Conservation (phyloP, 2,113 vertebrate genomes). For the Lamprotornis superbus region DNA sequence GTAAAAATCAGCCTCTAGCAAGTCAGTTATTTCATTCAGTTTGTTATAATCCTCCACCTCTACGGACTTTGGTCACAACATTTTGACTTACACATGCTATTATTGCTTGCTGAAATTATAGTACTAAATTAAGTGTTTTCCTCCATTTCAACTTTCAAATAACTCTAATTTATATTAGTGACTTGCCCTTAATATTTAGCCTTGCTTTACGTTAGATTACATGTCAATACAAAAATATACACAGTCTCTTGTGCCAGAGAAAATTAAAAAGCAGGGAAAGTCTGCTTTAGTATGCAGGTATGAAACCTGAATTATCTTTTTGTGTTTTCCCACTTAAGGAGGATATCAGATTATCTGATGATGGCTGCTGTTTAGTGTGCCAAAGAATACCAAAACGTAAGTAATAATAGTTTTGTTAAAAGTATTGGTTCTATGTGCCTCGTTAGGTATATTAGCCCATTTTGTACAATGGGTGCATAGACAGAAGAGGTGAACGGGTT, state of each 20-base stretch:
- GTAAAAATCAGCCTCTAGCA: background rate
- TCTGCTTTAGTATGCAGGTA: background rate
- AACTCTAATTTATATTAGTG: background rate
- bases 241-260: background rate
- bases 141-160: background rate
- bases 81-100: background rate
- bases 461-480: background rate
- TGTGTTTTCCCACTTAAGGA: conserved; percentile 40
- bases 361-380: conserved; percentile 71
- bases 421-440: background rate
- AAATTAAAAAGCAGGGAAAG: background rate
- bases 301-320: background rate
- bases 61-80: background rate
- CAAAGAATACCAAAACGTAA: background rate
- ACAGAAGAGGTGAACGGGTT: background rate
- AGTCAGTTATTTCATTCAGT: background rate
- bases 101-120: background rate
- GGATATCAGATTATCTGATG: background rate
- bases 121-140: background rate
- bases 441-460: background rate
- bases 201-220: background rate
- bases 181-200: background rate
- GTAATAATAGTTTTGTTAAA: background rate
- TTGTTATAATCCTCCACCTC: background rate
- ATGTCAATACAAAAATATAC: background rate